Percentiles rank a stretch among this genome's conserved stretches.
phyloP scores from a whole-genome alignment of 2,113 vertebrate species.

The Psittacus erithacus region DNA sequence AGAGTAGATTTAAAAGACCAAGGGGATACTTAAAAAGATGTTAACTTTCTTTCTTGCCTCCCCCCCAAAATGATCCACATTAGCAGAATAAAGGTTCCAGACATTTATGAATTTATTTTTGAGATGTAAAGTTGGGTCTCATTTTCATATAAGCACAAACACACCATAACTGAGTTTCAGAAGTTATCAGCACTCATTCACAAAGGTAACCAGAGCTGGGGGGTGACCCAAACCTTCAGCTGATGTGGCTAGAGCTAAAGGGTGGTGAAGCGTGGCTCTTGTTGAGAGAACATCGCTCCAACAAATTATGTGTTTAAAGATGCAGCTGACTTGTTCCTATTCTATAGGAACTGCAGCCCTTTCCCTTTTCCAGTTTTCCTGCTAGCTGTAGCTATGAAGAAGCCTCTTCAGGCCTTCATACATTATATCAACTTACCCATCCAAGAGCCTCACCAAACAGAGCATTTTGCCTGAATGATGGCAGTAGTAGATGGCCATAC shows the following conservation, averaged over 20 bases:
- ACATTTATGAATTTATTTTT: background rate
- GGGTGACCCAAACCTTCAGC: background rate
- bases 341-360: background rate
- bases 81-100: background rate
- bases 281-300: background rate
- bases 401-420: background rate
- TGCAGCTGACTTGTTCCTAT: background rate
- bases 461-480: background rate
- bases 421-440: background rate
- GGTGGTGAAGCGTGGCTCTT: background rate
- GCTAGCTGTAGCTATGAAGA: background rate
- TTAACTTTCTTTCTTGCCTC: background rate
- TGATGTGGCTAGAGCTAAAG: background rate
- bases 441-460: background rate
- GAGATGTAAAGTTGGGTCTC: background rate
- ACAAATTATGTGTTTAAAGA: background rate
- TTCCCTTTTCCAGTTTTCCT: background rate
- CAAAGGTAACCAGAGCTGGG: background rate
- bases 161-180: accelerated
- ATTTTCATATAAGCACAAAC: background rate
- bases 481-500: background rate
- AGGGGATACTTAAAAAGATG: background rate
- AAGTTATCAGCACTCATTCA: background rate
- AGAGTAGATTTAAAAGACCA: background rate
- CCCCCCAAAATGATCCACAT: background rate